A percentile compares a stretch with the other conserved stretches of the same genome.
Evolutionary conservation across 92 coral and sea anemone species (phyloP).

Genomic region (Chrysogorgia sp.): DNA sequence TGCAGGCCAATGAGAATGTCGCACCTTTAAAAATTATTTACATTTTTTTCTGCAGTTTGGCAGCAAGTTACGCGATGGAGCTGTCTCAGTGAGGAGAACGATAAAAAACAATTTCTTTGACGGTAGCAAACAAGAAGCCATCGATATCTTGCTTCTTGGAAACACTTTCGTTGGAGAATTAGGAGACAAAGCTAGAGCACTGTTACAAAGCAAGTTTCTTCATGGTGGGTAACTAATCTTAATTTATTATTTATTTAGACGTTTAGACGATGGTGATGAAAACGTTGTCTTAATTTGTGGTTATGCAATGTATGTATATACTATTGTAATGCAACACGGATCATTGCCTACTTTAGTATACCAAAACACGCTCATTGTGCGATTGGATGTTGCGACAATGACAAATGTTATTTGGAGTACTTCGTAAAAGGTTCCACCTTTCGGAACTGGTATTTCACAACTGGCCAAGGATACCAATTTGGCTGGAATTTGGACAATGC

Average conservation of each 20-base stretch:
- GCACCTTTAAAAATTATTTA: neutral
- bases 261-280: too few relatives aligned
- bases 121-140: slow-evolving; percentile 98
- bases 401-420: too few relatives aligned
- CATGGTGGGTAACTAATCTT: slow-evolving; percentile 74
- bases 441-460: too few relatives aligned
- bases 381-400: too few relatives aligned
- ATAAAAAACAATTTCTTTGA: slow-evolving; percentile 90
- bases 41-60: slow-evolving; percentile 64
- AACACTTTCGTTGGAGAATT: slow-evolving; percentile 97
- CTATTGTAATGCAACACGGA: too few relatives aligned
- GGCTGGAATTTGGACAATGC: too few relatives aligned
- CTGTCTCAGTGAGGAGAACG: slow-evolving; percentile 91
- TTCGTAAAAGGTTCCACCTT: too few relatives aligned
- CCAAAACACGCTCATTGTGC: too few relatives aligned
- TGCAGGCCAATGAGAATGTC: too few relatives aligned
- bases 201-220: slow-evolving; percentile 80
- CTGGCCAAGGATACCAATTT: too few relatives aligned
- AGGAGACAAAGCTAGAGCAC: slow-evolving; percentile 91
- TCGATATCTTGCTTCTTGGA: slow-evolving; percentile 94
- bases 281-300: neutral
- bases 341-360: too few relatives aligned
- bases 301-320: too few relatives aligned
- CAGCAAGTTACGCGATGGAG: slow-evolving; percentile 94
- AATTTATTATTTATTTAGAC: neutral